Base-by-base conservation (phyloP, 2,888 invertebrate species). In the Caenorhabditis doughertyi region DNA sequence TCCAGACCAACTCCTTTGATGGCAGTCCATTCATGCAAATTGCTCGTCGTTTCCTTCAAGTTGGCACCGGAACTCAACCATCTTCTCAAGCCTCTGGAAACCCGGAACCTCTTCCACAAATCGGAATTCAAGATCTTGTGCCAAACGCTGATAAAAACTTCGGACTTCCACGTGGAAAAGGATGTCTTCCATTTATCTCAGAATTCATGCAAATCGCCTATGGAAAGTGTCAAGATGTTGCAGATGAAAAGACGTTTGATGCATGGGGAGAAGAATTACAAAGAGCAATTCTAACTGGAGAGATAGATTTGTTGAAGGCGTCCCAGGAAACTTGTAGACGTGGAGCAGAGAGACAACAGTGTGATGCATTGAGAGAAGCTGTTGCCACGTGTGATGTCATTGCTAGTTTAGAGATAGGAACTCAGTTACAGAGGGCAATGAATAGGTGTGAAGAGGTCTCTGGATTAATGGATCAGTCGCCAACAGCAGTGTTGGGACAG, bases 181-280 rank as follows among this genome's bases (percentile, higher is more conserved):
- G 91, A 9, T 91, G 91, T 76, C 85, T 91, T 11, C 91, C 91
- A 9, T 91, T 91, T 79, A 83, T 91, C n/a, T 87, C 87, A 4
- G 91, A 91, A 64, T 89, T 91, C 79, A 91, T 91, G 91, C 89
- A 89, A 83, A 85, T 86, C 62, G 89, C 88, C 3, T 91, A 90
- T 68, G 91, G 91, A 42, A 90, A 91, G 56, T 91, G 91, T 58
- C 91, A 87, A 70, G 73, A 89, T 58, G 86, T 85, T n/a, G 91
- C 91, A 25, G 91, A 91, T 65, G 88, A 91, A 60, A 83, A 86
- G 60, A 89, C 91, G 8, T 91, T 88, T 82, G 90, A 91, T 67
- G 84, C 89, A 0, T 91, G 91, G 91, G 90, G 89, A 16, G 85
- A 87, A 13, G 90, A 91, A 49, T 83, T 91, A 9, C 84, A 85